Evolutionary conservation across 2,888 invertebrate genomes (phyloP).

Genomic region (Tethea ocularis): DNA sequence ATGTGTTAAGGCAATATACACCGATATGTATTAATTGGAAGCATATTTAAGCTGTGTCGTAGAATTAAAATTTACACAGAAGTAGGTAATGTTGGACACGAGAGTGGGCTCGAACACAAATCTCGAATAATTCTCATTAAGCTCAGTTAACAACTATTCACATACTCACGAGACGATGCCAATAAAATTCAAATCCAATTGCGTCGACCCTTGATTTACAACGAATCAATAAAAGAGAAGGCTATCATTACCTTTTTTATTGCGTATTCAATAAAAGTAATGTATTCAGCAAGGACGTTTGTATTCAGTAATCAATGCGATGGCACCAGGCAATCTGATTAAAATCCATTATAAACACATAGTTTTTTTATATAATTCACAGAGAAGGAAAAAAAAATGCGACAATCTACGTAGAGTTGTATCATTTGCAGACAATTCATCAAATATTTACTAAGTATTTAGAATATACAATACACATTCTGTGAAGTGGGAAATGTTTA

Average conservation of each 20-base stretch:
- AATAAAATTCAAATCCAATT: constrained; percentile 81
- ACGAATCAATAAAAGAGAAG: constrained; percentile 80
- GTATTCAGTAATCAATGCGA: constrained; percentile 65
- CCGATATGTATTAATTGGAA: constrained; percentile 54
- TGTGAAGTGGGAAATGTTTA: too few species aligned
- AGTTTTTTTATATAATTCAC: too few species aligned
- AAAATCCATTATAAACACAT: too few species aligned
- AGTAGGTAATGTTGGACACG: constrained; percentile 12
- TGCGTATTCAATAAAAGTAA: constrained; percentile 79
- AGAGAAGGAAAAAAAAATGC: too few species aligned
- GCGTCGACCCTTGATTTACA: constrained; percentile 79
- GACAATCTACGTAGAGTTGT: too few species aligned
- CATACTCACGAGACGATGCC: constrained; percentile 65
- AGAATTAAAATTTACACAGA: constrained; percentile 14
- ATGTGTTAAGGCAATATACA: constrained; percentile 50
- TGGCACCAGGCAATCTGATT: constrained; percentile 28
- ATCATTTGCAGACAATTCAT: too few species aligned
- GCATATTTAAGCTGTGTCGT: constrained; percentile 42
- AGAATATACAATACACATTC: too few species aligned
- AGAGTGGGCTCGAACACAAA: constrained; percentile 24
- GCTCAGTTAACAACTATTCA: constrained; percentile 68
- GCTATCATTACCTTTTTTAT: constrained; percentile 79
- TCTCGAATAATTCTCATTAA: constrained; percentile 59
- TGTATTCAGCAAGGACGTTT: constrained; percentile 20
- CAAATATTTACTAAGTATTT: too few species aligned